Conservation (phyloP, 2,888 invertebrate species). For the Campopleginae sp. region DNA sequence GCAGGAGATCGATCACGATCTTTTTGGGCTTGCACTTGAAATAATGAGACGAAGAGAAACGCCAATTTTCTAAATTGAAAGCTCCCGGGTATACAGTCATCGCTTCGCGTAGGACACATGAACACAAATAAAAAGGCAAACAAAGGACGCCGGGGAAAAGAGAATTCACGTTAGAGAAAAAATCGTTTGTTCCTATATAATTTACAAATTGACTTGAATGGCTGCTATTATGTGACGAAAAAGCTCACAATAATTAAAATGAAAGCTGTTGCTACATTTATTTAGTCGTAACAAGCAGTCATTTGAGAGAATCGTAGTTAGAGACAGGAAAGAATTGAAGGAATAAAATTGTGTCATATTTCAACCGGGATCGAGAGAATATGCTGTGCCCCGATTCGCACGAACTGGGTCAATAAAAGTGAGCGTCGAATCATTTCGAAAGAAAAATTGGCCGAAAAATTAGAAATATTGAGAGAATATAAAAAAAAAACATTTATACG, state of each 20-base stretch:
- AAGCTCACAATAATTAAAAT: background rate
- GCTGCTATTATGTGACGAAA: conserved; percentile 34
- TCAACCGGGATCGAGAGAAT: background rate
- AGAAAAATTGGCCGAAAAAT: background rate
- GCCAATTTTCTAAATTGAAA: conserved; percentile 57
- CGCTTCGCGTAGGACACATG: background rate
- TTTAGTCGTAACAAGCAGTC: conserved; percentile 19
- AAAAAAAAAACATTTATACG: background rate
- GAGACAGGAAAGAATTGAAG: conserved; percentile 1
- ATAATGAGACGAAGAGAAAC: conserved; percentile 42
- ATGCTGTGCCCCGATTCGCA: background rate
- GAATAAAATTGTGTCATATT: background rate
- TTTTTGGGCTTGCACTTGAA: conserved; percentile 38
- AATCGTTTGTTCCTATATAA: conserved; percentile 9
- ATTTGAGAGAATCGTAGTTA: conserved; percentile 22
- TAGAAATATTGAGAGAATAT: background rate
- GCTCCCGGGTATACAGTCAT: background rate
- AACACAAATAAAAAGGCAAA: background rate
- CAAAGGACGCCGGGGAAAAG: conserved; percentile 9
- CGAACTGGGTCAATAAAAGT: background rate
- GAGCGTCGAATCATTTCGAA: too few species aligned
- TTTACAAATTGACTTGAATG: conserved; percentile 41
- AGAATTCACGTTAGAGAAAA: conserved; percentile 33
- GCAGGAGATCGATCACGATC: conserved; percentile 23
- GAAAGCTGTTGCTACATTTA: conserved; percentile 25